phyloP scores from a whole-genome alignment of 2,113 vertebrate species.

The Siniperca chuatsi region DNA sequence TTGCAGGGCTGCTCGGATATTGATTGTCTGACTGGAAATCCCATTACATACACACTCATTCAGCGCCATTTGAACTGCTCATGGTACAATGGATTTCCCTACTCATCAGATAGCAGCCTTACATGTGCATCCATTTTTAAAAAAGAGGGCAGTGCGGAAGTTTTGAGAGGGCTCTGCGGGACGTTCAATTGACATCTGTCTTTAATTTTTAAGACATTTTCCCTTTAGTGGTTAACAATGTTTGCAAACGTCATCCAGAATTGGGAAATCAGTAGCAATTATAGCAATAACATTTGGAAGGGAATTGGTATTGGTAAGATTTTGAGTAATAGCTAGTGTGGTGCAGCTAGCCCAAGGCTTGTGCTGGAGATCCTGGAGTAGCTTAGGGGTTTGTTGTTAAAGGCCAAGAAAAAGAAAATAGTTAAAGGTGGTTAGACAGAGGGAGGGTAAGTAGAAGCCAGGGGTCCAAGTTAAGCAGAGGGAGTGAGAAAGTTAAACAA shows the following conservation, averaged over 20 bases:
- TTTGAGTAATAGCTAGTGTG: neutral
- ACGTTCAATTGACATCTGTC: neutral
- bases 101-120: neutral
- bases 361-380: slow-evolving; percentile 9
- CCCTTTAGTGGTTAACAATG: neutral
- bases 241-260: neutral
- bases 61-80: slow-evolving; percentile 44
- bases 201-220: neutral
- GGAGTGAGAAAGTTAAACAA: slow-evolving; percentile 53
- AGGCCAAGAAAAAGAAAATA: slow-evolving; percentile 14
- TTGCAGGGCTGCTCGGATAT: slow-evolving; percentile 63
- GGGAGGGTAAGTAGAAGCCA: slow-evolving; percentile 9
- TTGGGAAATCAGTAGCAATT: neutral
- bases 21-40: slow-evolving; percentile 70
- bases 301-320: neutral
- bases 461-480: slow-evolving; percentile 30
- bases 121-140: neutral
- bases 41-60: slow-evolving; percentile 58
- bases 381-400: slow-evolving; percentile 25
- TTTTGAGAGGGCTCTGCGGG: neutral
- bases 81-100: slow-evolving; percentile 45
- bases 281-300: neutral
- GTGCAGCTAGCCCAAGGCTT: slow-evolving; percentile 6
- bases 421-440: neutral
- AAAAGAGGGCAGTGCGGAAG: neutral